These are phyloP conservation scores for Astreopora myriophthalma DNA, from an alignment of 64 coral and sea anemone genomes.

Conservation along the genomic window DNA sequence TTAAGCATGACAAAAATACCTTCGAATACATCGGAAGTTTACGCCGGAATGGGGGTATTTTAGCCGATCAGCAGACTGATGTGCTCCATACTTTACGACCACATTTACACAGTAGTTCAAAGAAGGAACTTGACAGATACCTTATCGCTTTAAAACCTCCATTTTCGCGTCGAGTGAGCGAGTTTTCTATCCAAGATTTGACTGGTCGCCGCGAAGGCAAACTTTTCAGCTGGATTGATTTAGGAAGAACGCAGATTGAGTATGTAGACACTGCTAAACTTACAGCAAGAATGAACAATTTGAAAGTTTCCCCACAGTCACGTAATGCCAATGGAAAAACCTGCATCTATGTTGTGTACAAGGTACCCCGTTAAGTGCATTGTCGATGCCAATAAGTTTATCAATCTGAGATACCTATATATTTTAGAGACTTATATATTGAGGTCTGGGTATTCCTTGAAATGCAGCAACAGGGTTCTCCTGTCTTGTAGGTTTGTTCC, in stretches of 20 bases:
- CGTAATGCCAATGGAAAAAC: conserved; percentile 26
- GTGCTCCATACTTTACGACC: conserved; percentile 55
- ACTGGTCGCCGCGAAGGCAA: conserved; percentile 80
- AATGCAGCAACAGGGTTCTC: too few relatives aligned
- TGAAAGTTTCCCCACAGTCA: conserved; percentile 44
- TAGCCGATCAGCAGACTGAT: conserved; percentile 12
- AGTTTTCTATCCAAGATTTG: conserved; percentile 48
- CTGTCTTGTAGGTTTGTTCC: conserved; percentile 46
- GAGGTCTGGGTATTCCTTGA: too few relatives aligned
- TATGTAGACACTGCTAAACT: conserved; percentile 78
- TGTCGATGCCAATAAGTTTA: too few relatives aligned
- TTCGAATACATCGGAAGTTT: conserved; percentile 72
- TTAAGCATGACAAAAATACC: conserved; percentile 45
- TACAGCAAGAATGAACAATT: conserved; percentile 48
- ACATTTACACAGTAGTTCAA: conserved; percentile 79
- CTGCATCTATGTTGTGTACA: conserved; percentile 64
- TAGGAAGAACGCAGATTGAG: conserved; percentile 68
- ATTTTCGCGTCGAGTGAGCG: conserved; percentile 65
- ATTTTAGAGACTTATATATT: too few relatives aligned
- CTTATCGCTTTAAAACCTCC: conserved; percentile 53
- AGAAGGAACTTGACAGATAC: conserved; percentile 58
- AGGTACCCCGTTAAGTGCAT: conserved; percentile 24
- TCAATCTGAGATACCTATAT: too few relatives aligned
- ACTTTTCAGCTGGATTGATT: conserved; percentile 86
- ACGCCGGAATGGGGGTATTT: conserved; percentile 82